Evolutionary conservation across 1,140 invertebrate species (phyloP), one percentile per base, ranked within the genome.

Genomic region (Adelges cooleyi): DNA sequence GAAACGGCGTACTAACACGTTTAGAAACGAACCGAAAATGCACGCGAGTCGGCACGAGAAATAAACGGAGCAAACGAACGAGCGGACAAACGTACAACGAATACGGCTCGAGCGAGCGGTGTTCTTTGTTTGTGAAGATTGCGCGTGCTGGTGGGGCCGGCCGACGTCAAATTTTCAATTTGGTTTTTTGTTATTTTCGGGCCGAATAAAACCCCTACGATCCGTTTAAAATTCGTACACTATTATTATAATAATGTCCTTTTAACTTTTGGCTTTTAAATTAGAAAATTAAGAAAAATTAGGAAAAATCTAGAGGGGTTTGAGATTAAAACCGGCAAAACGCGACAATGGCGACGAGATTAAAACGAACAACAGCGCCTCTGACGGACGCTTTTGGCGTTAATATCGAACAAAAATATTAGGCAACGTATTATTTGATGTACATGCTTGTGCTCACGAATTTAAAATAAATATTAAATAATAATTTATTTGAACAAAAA

Each of bases 1-100:
- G 75, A 75, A 71, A 69, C 74, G 67, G n/a, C n/a, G n/a, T n/a
- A n/a, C n/a, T 11, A 33, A 33, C 29, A 33, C 29, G 74, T 52
- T 23, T 36, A 20, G 49, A 67, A 59, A 56, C 23, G 18, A 56
- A 59, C 44, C 29, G 27, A 56, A 25, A 44, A 44, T 67, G 27
- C 52, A 56, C 44, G 49, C 51, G 66, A 22, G 42, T 62, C 56
- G 42, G 25, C 56, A 48, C 56, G 42, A 25, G 25, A 33, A 62
- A 40, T 42, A 22, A 46, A 46, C 56, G 29, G 42, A 62, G 40
- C 56, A 62, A 13, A 62, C 56, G 56, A 17, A 62, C 56, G 17
- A 18, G n/a, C 42, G 20, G 56, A 46, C 42, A 46, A 62, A 29
- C 56, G 56, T 4, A 20, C 40, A 48, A 17, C 56, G 56, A 62